Percentiles rank a stretch among this genome's conserved stretches.
Evolutionary conservation across 30 jellyfish, hydroid and myxozoan genomes (phyloP).

Genomic region (Hydractinia symbiolongicarpus): DNA sequence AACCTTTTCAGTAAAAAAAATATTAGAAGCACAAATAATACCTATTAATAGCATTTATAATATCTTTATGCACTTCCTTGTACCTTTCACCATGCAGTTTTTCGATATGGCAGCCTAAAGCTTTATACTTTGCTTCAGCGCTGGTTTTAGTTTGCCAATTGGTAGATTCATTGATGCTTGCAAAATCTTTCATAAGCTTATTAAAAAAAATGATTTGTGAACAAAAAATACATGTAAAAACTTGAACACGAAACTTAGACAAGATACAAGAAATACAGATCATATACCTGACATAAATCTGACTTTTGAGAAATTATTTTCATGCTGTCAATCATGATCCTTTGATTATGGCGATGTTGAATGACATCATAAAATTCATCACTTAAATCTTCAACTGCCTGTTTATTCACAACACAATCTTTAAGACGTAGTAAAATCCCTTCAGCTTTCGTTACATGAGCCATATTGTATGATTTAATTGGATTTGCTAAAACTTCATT

Average conservation of each 20-base stretch:
- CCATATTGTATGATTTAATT: slow-evolving; percentile 39
- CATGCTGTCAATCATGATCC: background rate
- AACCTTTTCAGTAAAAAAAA: background rate
- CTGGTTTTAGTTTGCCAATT: slow-evolving; percentile 48
- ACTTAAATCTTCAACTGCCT: background rate
- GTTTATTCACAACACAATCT: background rate
- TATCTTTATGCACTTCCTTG: background rate
- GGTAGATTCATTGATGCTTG: slow-evolving; percentile 73
- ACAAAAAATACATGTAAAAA: background rate
- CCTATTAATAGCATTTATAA: slow-evolving; percentile 6
- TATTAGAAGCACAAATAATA: background rate
- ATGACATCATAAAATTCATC: slow-evolving; percentile 21
- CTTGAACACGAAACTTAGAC: background rate
- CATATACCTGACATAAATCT: slow-evolving; percentile 68
- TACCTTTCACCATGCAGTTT: slow-evolving; percentile 1
- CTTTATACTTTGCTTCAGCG: slow-evolving; percentile 45
- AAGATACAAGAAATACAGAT: background rate
- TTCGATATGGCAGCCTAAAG: slow-evolving; percentile 54
- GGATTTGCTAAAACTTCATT: slow-evolving; percentile 41
- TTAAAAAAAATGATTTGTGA: background rate
- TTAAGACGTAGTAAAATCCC: slow-evolving; percentile 58
- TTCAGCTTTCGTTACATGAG: slow-evolving; percentile 65
- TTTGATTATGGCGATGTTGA: background rate
- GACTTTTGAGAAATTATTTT: slow-evolving; percentile 37
- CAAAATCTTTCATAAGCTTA: slow-evolving; percentile 65